phyloP scores from a whole-genome alignment of 2,113 vertebrate species.

The Leptodactylus fuscus region DNA sequence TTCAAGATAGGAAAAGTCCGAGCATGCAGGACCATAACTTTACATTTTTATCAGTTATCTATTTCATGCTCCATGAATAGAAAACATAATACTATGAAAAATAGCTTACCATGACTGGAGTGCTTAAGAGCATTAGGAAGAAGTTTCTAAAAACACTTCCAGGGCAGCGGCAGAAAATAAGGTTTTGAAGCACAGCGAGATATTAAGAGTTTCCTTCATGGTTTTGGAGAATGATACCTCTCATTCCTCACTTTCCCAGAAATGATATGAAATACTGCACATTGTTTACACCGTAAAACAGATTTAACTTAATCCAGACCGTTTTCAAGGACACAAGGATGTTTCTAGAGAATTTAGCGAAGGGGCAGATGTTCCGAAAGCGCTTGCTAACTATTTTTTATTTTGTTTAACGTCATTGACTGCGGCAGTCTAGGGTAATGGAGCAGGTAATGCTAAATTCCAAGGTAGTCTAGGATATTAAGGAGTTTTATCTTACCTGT shows the following conservation, averaged over 20 bases:
- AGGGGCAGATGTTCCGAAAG: too few relatives aligned
- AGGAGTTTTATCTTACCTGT: too few relatives aligned
- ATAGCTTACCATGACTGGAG: neutral
- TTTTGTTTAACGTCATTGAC: too few relatives aligned
- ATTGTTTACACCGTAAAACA: too few relatives aligned
- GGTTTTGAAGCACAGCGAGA: neutral
- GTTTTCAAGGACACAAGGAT: too few relatives aligned
- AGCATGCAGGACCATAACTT: neutral
- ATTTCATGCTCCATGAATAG: neutral
- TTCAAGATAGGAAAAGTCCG: neutral
- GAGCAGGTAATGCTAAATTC: too few relatives aligned
- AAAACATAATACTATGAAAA: slow-evolving; percentile 40
- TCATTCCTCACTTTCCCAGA: neutral
- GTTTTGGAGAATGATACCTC: neutral
- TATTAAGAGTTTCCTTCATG: slow-evolving; percentile 18
- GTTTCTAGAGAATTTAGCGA: too few relatives aligned
- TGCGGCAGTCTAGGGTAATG: too few relatives aligned
- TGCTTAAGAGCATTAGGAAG: neutral
- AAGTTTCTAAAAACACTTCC: slow-evolving; percentile 18
- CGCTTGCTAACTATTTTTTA: too few relatives aligned
- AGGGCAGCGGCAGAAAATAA: neutral
- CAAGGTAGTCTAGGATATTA: too few relatives aligned
- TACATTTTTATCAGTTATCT: slow-evolving; percentile 8
- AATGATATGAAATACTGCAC: neutral
- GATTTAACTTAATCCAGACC: too few relatives aligned